Conservation (phyloP, 2,797 vertebrate genomes). For the Nannoperca australis region DNA sequence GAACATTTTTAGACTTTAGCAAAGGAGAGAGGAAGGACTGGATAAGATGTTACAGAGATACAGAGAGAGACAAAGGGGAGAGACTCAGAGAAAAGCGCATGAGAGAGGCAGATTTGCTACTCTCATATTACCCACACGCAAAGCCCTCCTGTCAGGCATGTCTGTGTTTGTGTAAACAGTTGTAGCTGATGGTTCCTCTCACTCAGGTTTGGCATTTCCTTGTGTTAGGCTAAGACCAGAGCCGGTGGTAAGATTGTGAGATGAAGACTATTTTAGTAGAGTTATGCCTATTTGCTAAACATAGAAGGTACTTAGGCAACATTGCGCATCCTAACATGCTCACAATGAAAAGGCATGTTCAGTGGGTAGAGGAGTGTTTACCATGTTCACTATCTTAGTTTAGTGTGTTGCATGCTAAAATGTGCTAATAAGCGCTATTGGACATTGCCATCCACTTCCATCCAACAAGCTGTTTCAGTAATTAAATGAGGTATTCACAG, state of each 20-base stretch:
- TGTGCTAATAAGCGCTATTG: no score
- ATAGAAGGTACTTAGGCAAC: not conserved
- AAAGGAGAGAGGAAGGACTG: conserved; percentile 44
- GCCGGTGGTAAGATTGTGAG: conserved; percentile 13
- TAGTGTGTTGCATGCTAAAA: no score
- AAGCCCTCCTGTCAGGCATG: conserved; percentile 44
- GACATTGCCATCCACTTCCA: not conserved
- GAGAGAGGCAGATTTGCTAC: conserved; percentile 36
- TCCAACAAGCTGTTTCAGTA: not conserved
- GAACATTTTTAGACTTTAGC: conserved; percentile 45
- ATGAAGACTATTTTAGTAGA: conserved; percentile 5
- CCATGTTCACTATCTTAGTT: no score
- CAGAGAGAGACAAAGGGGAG: conserved; percentile 7
- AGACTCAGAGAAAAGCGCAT: conserved; percentile 9
- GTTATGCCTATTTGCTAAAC: not conserved
- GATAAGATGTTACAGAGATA: conserved; percentile 58
- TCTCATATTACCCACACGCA: conserved; percentile 55
- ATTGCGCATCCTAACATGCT: no score
- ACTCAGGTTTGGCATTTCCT: conserved; percentile 61
- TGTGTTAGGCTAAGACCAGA: conserved; percentile 36
- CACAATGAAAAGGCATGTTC: no score
- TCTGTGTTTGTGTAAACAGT: conserved; percentile 61
- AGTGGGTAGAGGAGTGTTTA: no score
- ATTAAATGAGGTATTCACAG: not conserved
- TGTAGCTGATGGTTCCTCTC: conserved; percentile 52